Evolutionary conservation across 2,888 invertebrate genomes (phyloP).

Genomic region (Stenichneumon culpator): DNA sequence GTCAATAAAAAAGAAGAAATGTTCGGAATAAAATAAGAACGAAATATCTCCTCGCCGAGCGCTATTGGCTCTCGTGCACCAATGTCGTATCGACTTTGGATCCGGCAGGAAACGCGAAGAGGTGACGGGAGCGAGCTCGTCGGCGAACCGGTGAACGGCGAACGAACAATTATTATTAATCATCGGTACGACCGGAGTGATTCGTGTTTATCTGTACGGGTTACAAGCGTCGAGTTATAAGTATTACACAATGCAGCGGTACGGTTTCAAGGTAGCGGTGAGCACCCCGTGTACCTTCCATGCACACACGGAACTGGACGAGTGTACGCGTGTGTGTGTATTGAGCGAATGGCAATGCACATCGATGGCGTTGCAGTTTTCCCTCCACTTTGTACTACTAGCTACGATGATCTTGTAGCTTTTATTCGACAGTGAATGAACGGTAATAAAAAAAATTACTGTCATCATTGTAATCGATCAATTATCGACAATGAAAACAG

Average conservation of each 20-base stretch:
- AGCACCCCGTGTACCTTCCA: not conserved
- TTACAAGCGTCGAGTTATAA: slow-evolving; percentile 37
- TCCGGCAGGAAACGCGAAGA: slow-evolving; percentile 51
- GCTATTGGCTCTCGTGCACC: not conserved
- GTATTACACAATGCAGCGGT: slow-evolving; percentile 60
- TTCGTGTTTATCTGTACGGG: slow-evolving; percentile 54
- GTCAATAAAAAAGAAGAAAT: slow-evolving; percentile 9
- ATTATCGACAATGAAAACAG: not conserved
- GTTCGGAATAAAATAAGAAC: slow-evolving; percentile 39
- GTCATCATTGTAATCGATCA: not conserved
- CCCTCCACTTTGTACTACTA: slow-evolving; percentile 4
- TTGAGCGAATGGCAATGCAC: not conserved
- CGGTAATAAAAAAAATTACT: not conserved
- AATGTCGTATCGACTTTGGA: not conserved
- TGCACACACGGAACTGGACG: slow-evolving; percentile 1
- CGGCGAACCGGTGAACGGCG: slow-evolving; percentile 31
- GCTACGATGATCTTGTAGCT: not conserved
- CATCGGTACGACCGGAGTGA: slow-evolving; percentile 58
- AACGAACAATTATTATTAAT: slow-evolving; percentile 64
- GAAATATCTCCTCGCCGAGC: not conserved
- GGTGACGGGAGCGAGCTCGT: not conserved
- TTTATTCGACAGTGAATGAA: slow-evolving; percentile 27
- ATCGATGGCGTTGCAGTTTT: slow-evolving; percentile 17
- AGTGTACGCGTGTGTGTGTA: not conserved
- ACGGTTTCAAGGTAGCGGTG: slow-evolving; percentile 60